These are phyloP conservation scores for Geotrupes spiniger DNA, from an alignment of 2,888 invertebrate species.

Conservation along the genomic window DNA sequence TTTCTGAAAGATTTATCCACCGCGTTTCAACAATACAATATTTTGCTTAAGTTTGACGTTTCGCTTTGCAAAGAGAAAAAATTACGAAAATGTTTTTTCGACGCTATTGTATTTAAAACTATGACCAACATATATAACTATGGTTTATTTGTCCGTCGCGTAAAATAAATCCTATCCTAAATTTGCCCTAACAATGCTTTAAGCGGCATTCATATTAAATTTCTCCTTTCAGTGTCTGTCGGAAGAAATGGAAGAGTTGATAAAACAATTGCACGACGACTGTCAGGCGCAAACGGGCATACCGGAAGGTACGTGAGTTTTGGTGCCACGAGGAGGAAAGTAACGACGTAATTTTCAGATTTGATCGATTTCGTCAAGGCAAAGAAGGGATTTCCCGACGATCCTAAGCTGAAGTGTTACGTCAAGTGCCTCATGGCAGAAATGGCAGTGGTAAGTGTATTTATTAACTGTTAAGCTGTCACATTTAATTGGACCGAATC, in stretches of 20 bases:
- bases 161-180: too few relatives aligned
- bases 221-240: slow-evolving; percentile 22
- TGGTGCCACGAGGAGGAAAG: background rate
- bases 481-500: too few relatives aligned
- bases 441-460: slow-evolving; percentile 41
- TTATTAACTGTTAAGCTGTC: background rate
- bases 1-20: too few relatives aligned
- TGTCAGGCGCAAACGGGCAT: slow-evolving; percentile 47
- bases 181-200: too few relatives aligned
- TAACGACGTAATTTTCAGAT: slow-evolving; percentile 28
- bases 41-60: too few relatives aligned
- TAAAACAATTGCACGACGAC: slow-evolving; percentile 42
- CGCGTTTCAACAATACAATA: too few relatives aligned
- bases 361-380: slow-evolving; percentile 35
- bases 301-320: slow-evolving; percentile 39
- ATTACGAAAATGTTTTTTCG: too few relatives aligned
- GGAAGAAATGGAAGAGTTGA: slow-evolving; percentile 45
- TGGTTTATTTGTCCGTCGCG: too few relatives aligned
- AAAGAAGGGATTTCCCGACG: slow-evolving; percentile 43
- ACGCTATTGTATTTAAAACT: too few relatives aligned
- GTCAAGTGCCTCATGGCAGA: slow-evolving; percentile 42
- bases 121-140: too few relatives aligned
- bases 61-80: too few relatives aligned
- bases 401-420: slow-evolving; percentile 45
- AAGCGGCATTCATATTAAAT: too few relatives aligned